Base-by-base conservation (phyloP, 2,888 invertebrate genomes). In the Epicampocera succincta region DNA sequence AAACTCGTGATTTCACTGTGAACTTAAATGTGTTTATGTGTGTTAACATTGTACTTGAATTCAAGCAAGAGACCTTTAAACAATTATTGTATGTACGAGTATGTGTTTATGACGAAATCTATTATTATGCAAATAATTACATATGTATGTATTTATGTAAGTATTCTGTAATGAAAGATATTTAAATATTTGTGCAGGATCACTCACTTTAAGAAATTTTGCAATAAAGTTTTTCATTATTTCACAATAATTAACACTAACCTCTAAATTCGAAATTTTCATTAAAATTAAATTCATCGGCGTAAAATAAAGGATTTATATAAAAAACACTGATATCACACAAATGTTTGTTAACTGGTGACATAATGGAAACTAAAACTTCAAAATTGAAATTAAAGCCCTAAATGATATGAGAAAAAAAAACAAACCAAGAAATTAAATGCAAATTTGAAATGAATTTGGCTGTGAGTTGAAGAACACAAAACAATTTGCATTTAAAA, bases 241-340 rank as follows among this genome's bases (percentile, higher is more conserved):
- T 46, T 12, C n/a, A n/a, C n/a, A n/a, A n/a, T 40, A 9, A 13
- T 5, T 13, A 17, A 15, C 25, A 46, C 52, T 15, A 81, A 89
- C 88, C 88, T 86, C 86, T 83, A 60, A 88, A 88, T 21, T 89
- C 88, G 44, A 88, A 88, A 61, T 86, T 85, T 0, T 89, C 87
- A 72, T 89, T 86, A 42, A 87, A 86, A 42, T 83, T 86, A 71
- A 85, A 83, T 19, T 78, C 76, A n/a, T 83, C 68, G 33, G 54
- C 17, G 40, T 60, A 54, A 71, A 71, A 78, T 56, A 71, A 66
- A 48, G 82, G 78, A 78, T 78, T 82, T 65, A 74, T 74, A 38
- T 82, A 75, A 42, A 78, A 78, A 25, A 82, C 42, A 61, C 78
- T 75, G 21, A 52, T 40, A 66, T 78, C 66, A 42, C 60, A 29